A percentile compares a stretch with the other conserved stretches of the same genome.
These are phyloP conservation scores for Ormyrus pomaceus DNA, from an alignment of 2,888 invertebrate genomes.

Conservation along the genomic window DNA sequence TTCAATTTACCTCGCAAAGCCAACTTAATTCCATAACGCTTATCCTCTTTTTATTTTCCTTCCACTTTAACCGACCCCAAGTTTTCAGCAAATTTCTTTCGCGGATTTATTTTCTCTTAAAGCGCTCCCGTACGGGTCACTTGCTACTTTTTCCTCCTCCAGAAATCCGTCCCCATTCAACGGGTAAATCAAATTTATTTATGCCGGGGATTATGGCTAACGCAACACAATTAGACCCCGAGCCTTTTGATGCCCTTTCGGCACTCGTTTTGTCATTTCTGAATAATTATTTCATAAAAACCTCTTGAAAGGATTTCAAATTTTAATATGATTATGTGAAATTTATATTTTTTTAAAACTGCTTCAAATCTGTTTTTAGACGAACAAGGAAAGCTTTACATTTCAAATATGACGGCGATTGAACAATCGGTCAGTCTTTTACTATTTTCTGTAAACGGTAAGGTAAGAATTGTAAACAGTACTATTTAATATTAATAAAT, in stretches of 20 bases:
- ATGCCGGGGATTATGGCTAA: slow-evolving; percentile 8
- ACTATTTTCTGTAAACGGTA: too few relatives aligned
- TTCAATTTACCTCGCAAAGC: too few relatives aligned
- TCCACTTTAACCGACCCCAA: background rate
- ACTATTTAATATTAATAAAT: too few relatives aligned
- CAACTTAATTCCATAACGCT: background rate
- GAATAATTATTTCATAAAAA: background rate
- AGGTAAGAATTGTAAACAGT: too few relatives aligned
- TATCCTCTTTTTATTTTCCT: slow-evolving; percentile 4
- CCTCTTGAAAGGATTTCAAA: too few relatives aligned
- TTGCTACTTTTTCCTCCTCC: slow-evolving; percentile 1
- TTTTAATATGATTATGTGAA: too few relatives aligned
- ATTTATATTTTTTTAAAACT: too few relatives aligned
- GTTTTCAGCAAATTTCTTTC: background rate
- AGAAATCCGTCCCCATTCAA: background rate
- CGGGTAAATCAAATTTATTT: slow-evolving; percentile 26
- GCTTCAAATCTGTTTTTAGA: background rate
- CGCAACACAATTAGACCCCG: slow-evolving; percentile 16
- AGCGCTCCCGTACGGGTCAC: background rate
- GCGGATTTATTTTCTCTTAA: slow-evolving; percentile 16
- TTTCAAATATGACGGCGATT: too few relatives aligned
- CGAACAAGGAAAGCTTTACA: slow-evolving; percentile 13
- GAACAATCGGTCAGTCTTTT: too few relatives aligned
- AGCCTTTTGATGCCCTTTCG: background rate
- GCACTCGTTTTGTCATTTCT: background rate